Base-by-base conservation (phyloP, 1,140 invertebrate genomes). In the Heliothis virescens region DNA sequence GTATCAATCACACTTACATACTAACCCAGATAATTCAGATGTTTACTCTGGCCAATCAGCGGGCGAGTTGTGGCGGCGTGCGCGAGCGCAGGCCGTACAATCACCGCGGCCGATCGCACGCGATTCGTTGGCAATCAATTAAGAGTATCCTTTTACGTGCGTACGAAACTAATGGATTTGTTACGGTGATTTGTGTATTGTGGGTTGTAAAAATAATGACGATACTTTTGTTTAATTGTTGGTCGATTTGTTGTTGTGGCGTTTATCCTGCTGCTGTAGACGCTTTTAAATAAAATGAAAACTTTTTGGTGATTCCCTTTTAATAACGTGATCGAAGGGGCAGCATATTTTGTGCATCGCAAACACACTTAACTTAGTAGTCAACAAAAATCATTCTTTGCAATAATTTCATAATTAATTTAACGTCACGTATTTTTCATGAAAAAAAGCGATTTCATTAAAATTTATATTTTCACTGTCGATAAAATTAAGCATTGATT, bases 1-100 rank as follows among this genome's bases (percentile, higher is more conserved):
- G 72, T 60, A 74, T 59, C 55, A 26, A 57, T 74, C 72, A 11
- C 34, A 41, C 16, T 63, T 52, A 76, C 73, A 76, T 52, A 63
- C 73, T 76, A 76, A 76, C 73, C 73, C 29, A 63, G 59, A 76
- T 76, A 63, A 34, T 52, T 76, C 59, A 65, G 47, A 52, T 50
- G 59, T 63, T 29, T 52, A 12, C 21, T 63, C 73, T 69, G 60
- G 52, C 73, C 73, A 76, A 76, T 76, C 59, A 63, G 59, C 3
- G 73, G 3, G 41, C 47, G 59, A 11, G 73, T 63, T 62, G 1
- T 16, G 11, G 4, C 12, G 15, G 60, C 60, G 48, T 63, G 73
- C 73, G 60, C 73, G 16, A 47, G 55, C 55, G 53, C 71, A 21
- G 18, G 9, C 18, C 21, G 16, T 52, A 76, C 73, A 76, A 62